Base-by-base conservation (phyloP, 2,797 vertebrate genomes). In the Acestrorhynchus altus region DNA sequence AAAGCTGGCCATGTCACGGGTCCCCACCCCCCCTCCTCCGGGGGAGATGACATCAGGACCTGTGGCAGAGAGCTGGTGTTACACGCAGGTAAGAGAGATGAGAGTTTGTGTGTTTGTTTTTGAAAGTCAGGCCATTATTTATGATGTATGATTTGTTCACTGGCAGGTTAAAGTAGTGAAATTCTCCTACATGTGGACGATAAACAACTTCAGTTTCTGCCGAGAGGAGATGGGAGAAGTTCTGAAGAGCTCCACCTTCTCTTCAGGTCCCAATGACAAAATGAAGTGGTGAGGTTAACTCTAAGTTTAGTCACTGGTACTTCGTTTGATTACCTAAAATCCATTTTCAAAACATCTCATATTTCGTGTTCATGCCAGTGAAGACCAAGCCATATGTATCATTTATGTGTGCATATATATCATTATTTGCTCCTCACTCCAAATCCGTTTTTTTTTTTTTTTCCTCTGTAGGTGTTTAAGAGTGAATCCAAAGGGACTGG, bases 21-120 rank as follows among this genome's bases (percentile, higher is more conserved):
- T 98, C 90, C 96, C 97, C 88, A 99, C 97, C 94, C 98, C 98
- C 91, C 97, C 97, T 93, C 97, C 98, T 92, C 96, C 97, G 92
- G 96, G 97, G 92, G 98, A 99, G 93, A 99, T 99, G 97, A 98
- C 97, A 93, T 97, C 96, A 90, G 97, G 97, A 90, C 97, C 97
- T 26, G 97, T 98, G 90, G 97, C 97, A 54, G 97, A 99, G 93
- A 99, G 96, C 94, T 99, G 97, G 97, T 99, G 97, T 93, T 98
- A 99, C 89, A 98, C 97, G 84, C 97, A 98, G 90, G 95, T 95
- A 81, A 86, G 78, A 31, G 24, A 15, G 28, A 7, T 2, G 8
- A 20, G 18, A 7, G 15, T n/a, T 35, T 51, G n/a, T 60, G 5
- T 60, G 18, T 63, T 40, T 63, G 31, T 12, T 9, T 64, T 11